Conservation (phyloP, 2,113 vertebrate genomes). For the Rana temporaria region DNA sequence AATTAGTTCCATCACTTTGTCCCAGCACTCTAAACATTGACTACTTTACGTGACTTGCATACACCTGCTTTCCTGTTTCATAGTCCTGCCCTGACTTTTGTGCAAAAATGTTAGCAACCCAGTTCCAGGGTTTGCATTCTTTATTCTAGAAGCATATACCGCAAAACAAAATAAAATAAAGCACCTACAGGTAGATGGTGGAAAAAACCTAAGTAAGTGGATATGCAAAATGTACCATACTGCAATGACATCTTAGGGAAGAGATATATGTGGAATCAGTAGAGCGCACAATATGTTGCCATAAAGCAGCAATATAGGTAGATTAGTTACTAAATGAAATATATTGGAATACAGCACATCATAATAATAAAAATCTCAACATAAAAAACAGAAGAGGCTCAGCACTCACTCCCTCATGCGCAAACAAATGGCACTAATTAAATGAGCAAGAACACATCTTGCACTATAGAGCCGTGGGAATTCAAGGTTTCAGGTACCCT, state of each 20-base stretch:
- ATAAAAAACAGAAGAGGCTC: neutral
- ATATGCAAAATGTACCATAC: too few species aligned
- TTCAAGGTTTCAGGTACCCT: constrained; percentile 20
- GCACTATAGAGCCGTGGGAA: constrained; percentile 14
- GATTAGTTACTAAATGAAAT: neutral
- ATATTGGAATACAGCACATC: neutral
- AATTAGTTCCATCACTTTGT: too few species aligned
- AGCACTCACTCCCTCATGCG: neutral
- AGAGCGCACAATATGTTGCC: neutral
- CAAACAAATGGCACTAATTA: constrained; percentile 26
- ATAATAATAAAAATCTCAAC: neutral
- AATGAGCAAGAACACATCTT: constrained; percentile 25
- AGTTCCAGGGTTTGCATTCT: too few species aligned
- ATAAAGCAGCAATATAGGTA: neutral
- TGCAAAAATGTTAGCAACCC: too few species aligned
- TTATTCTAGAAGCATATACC: too few species aligned
- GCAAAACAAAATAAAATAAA: too few species aligned
- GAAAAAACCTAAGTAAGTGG: too few species aligned
- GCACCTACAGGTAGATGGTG: too few species aligned
- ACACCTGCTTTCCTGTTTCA: too few species aligned
- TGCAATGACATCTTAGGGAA: neutral
- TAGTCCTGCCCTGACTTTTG: too few species aligned
- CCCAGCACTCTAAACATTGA: too few species aligned
- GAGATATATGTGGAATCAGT: neutral
- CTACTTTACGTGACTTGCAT: too few species aligned